Evolutionary conservation across 2,797 vertebrate genomes (phyloP).

Genomic region (Myioborus miniatus): DNA sequence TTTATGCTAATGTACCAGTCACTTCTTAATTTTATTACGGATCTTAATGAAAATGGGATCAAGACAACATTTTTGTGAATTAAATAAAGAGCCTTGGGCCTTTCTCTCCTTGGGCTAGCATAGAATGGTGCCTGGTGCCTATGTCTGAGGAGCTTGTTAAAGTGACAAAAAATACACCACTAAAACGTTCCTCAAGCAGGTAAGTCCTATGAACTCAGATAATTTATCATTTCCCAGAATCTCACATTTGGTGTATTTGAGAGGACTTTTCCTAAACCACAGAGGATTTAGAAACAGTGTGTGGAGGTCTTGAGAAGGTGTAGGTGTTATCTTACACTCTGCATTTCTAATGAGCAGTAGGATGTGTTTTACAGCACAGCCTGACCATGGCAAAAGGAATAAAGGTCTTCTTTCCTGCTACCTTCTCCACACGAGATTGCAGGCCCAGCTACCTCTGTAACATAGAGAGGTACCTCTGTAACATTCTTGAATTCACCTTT

Average conservation of each 20-base stretch:
- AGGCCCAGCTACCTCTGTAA: not conserved
- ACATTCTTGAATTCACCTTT: not conserved
- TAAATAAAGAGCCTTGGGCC: not conserved
- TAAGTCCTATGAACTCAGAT: not conserved
- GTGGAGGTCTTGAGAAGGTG: not conserved
- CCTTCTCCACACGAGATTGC: not conserved
- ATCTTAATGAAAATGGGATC: not conserved
- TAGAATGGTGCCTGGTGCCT: not conserved
- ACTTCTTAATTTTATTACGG: not conserved
- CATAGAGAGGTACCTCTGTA: not conserved
- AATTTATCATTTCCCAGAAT: not conserved
- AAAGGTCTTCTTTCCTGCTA: not conserved
- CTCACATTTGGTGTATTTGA: accelerated
- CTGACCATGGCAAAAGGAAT: not conserved
- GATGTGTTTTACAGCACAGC: not conserved
- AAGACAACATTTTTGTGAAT: not conserved
- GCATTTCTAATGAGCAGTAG: not conserved
- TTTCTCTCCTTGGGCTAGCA: not conserved
- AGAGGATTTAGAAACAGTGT: not conserved
- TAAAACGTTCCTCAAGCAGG: not conserved
- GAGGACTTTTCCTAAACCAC: not conserved
- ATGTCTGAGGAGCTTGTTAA: not conserved
- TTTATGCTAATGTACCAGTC: not conserved
- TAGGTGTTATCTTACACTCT: not conserved
- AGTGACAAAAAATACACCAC: not conserved